Conservation (phyloP, 1,140 invertebrate species). For the Lasioglossum baleicum region DNA sequence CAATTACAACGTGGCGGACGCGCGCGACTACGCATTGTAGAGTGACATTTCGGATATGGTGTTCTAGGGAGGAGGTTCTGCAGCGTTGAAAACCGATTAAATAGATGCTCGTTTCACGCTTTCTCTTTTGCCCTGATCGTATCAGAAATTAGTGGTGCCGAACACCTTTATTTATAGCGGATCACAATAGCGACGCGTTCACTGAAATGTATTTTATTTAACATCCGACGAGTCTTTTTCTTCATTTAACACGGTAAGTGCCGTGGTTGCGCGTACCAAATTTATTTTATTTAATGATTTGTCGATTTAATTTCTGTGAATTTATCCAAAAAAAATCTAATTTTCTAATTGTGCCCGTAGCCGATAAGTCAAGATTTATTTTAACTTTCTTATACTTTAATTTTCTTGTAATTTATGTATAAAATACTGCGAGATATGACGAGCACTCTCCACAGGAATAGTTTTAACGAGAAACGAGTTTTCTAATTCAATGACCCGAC, state of each 20-base stretch:
- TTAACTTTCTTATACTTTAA: background rate
- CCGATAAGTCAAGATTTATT: too few relatives aligned
- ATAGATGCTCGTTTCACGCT: background rate
- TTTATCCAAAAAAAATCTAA: too few relatives aligned
- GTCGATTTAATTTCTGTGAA: too few relatives aligned
- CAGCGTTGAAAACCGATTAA: background rate
- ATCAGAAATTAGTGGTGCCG: background rate
- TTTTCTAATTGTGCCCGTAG: too few relatives aligned
- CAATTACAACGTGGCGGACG: background rate
- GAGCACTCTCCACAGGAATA: background rate
- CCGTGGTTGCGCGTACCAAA: too few relatives aligned
- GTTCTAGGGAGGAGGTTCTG: too few relatives aligned
- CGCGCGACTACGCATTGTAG: background rate
- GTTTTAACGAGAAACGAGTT: background rate
- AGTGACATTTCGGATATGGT: slow-evolving; percentile 21
- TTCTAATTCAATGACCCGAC: too few relatives aligned
- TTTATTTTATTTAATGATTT: too few relatives aligned
- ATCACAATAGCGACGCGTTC: background rate
- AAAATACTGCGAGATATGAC: background rate
- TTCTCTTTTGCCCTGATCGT: slow-evolving; percentile 7
- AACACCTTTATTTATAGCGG: background rate
- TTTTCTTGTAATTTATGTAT: background rate
- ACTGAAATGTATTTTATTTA: too few relatives aligned
- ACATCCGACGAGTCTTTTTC: too few relatives aligned
- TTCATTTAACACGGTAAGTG: too few relatives aligned